phyloP scores from a whole-genome alignment of 2,113 vertebrate genomes.

The Cynopterus brachyotis region DNA sequence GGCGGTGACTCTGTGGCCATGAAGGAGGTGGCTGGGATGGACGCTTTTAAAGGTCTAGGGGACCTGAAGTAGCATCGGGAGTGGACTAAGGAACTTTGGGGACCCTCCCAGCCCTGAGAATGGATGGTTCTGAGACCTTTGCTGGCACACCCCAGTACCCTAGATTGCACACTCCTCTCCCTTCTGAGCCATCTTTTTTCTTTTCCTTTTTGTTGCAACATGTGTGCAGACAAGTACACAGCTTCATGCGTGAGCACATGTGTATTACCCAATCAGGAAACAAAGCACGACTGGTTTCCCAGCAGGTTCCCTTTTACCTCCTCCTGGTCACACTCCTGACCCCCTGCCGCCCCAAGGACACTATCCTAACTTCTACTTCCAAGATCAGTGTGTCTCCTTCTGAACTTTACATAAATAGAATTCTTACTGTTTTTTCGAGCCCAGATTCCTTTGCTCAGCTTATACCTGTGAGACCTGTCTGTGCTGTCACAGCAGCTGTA shows the following conservation, averaged over 20 bases:
- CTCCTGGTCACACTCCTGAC: no score
- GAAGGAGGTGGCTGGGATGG: not conserved
- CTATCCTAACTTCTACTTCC: not conserved
- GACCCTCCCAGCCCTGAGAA: not conserved
- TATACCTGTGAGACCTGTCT: not conserved
- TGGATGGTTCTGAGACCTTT: not conserved
- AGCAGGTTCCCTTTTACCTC: not conserved
- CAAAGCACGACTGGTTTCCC: no score
- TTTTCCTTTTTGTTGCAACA: not conserved
- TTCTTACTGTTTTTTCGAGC: not conserved
- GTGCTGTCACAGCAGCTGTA: rapidly evolving
- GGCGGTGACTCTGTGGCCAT: not conserved
- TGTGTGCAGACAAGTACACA: rapidly evolving
- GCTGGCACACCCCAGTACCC: not conserved
- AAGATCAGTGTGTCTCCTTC: not conserved
- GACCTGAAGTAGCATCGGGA: rapidly evolving
- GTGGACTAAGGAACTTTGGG: not conserved
- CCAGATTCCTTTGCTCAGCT: not conserved
- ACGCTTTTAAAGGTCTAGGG: not conserved
- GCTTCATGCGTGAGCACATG: rapidly evolving
- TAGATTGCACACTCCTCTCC: no score
- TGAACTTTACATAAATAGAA: not conserved
- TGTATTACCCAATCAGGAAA: not conserved
- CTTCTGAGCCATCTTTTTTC: not conserved
- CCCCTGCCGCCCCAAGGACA: no score